Evolutionary conservation across 2,888 invertebrate species (phyloP).

Genomic region (Cyrtodaria siliqua): DNA sequence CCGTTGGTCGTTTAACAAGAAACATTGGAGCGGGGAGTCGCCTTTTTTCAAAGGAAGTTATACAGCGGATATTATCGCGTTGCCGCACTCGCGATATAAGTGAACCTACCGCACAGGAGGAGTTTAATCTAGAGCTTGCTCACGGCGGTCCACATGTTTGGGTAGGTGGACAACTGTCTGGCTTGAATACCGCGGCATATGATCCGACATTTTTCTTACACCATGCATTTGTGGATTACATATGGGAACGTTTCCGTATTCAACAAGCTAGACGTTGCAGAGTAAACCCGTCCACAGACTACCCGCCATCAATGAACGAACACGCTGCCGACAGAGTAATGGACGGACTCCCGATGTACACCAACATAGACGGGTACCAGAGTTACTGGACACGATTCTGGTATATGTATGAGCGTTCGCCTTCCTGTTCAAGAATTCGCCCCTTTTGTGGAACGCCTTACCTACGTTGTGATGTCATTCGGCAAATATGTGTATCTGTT

Average conservation of each 20-base stretch:
- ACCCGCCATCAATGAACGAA: constrained; percentile 50
- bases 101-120: constrained; percentile 51
- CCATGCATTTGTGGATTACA: constrained; percentile 77
- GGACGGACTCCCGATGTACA: constrained; percentile 50
- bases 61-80: constrained; percentile 60
- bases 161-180: constrained; percentile 77
- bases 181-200: constrained; percentile 72
- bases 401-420: constrained; percentile 59
- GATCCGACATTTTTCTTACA: constrained; percentile 78
- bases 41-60: constrained; percentile 60
- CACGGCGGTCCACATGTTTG: constrained; percentile 76
- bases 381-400: constrained; percentile 55
- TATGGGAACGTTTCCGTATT: constrained; percentile 75
- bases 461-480: constrained; percentile 47
- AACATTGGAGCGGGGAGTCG: constrained; percentile 69
- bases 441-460: constrained; percentile 61
- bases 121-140: constrained; percentile 55
- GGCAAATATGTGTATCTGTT: constrained; percentile 42
- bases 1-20: constrained; percentile 68
- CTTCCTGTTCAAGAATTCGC: constrained; percentile 46
- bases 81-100: constrained; percentile 58
- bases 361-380: constrained; percentile 59
- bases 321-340: constrained; percentile 50
- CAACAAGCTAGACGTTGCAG: constrained; percentile 59
- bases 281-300: constrained; percentile 62